These are phyloP conservation scores for Sorex maritimensis DNA, from an alignment of 2,797 vertebrate genomes.

Conservation along the genomic window DNA sequence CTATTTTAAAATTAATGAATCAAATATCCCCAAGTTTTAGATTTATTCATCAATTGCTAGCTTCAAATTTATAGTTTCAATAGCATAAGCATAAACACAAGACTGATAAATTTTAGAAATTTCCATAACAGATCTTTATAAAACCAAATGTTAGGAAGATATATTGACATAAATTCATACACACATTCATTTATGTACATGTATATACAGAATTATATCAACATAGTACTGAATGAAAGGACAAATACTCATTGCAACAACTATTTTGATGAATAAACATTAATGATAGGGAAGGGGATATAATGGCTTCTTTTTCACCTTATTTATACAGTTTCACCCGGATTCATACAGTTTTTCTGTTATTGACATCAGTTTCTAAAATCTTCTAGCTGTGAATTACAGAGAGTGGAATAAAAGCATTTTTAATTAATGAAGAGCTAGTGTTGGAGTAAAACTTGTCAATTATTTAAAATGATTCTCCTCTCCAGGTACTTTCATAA, in stretches of 20 bases:
- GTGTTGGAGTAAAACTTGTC: neutral
- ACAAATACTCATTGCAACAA: no score
- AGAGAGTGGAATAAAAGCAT: neutral
- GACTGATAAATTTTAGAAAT: no score
- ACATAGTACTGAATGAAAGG: no score
- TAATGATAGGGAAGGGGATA: neutral
- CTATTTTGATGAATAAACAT: neutral
- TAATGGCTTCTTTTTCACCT: neutral
- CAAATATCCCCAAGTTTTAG: neutral
- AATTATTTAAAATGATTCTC: neutral
- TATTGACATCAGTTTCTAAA: neutral
- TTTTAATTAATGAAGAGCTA: neutral
- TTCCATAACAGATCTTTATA: no score
- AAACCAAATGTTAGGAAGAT: no score
- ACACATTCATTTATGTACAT: no score
- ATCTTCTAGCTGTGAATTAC: neutral
- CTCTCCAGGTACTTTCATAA: neutral
- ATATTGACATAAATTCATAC: no score
- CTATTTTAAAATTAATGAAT: slow-evolving; percentile 27
- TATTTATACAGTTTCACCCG: no score
- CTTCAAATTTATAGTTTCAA: slow-evolving; percentile 42
- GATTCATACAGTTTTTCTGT: neutral
- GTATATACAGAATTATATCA: no score
- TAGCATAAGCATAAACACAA: no score
- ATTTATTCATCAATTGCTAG: neutral